Evolutionary conservation across 2,113 vertebrate species (phyloP).

Genomic region (Etia nguti): DNA sequence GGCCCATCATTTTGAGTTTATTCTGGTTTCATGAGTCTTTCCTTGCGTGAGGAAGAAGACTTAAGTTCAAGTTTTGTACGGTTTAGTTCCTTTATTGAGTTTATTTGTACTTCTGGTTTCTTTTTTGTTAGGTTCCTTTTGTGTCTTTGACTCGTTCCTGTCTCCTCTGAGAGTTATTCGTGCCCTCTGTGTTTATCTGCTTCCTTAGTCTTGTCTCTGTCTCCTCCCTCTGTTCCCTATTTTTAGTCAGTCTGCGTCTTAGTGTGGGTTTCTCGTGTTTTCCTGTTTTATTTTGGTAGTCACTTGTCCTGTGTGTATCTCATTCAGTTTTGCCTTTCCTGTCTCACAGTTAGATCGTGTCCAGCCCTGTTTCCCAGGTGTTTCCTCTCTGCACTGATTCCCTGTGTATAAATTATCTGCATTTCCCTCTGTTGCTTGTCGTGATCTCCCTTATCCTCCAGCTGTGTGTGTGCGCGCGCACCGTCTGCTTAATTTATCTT

Average conservation of each 20-base stretch:
- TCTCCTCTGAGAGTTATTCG: background rate
- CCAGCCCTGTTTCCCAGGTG: background rate
- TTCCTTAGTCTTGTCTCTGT: background rate
- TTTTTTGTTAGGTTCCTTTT: background rate
- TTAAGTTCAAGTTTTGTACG: background rate
- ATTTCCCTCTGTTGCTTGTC: background rate
- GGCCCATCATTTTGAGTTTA: background rate
- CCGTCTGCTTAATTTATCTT: background rate
- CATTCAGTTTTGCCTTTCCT: background rate
- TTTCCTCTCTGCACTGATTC: background rate
- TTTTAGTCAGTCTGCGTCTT: background rate
- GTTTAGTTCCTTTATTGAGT: background rate
- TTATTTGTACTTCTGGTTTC: background rate
- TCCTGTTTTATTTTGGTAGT: background rate
- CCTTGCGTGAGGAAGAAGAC: background rate
- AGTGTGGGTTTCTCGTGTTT: background rate
- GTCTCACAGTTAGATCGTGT: background rate
- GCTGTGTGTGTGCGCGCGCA: rapidly evolving
- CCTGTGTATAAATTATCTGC: background rate
- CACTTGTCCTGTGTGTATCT: background rate
- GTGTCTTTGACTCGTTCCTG: background rate
- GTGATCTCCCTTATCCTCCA: background rate
- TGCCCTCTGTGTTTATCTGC: background rate
- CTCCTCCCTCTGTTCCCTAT: background rate
- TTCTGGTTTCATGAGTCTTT: background rate